phyloP scores from a whole-genome alignment of 35 echinoderm and acorn worm species.

The Lytechinus variegatus region DNA sequence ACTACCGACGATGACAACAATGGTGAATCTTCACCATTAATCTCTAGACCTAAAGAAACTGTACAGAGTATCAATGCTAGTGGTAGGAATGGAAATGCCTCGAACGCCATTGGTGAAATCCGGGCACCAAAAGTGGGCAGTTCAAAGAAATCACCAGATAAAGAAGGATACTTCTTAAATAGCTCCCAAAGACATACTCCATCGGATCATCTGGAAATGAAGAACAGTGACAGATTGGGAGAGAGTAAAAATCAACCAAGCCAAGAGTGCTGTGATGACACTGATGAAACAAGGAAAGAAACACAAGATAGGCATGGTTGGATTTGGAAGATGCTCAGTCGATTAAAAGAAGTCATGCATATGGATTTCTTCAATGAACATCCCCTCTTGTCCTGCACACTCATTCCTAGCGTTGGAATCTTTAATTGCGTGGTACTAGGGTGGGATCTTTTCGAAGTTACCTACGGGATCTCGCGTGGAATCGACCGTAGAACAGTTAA shows the following conservation, averaged over 20 bases:
- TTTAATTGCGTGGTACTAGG: not conserved
- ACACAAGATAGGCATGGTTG: not conserved
- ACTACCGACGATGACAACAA: not conserved
- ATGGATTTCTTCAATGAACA: not conserved
- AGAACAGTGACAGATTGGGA: not conserved
- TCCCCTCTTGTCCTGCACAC: not conserved
- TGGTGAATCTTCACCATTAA: not conserved
- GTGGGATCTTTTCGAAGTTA: not conserved
- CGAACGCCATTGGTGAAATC: not conserved
- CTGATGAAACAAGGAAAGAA: not conserved
- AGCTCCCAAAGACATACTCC: not conserved
- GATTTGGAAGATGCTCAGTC: not conserved
- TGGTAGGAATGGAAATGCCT: not conserved
- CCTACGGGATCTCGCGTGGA: not conserved
- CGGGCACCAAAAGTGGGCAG: not conserved
- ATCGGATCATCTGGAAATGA: not conserved
- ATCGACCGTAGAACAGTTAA: not conserved
- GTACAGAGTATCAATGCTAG: not conserved
- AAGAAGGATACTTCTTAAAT: not conserved
- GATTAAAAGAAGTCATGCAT: not conserved
- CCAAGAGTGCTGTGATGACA: not conserved
- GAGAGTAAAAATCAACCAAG: not conserved
- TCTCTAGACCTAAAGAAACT: not conserved
- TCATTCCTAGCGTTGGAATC: not conserved
- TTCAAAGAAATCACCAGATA: not conserved